Evolutionary conservation across 2,113 vertebrate genomes (phyloP), one percentile per base, ranked within the genome.

Genomic region (Gadus macrocephalus): DNA sequence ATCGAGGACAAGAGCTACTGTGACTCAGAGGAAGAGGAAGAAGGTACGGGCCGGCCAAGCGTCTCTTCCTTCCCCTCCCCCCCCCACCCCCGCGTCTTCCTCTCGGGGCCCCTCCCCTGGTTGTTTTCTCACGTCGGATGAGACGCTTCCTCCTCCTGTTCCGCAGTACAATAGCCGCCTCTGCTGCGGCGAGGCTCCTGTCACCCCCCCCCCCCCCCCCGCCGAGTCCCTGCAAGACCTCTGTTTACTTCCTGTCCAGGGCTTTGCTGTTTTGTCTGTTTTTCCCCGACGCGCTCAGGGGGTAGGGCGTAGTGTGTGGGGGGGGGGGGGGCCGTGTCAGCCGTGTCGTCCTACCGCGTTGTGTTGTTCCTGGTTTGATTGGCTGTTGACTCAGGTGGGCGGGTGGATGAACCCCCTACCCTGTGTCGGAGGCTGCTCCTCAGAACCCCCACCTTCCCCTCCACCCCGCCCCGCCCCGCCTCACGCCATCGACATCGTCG

Each of bases 1-100:
- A 92, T 96, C 78, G 96, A 98, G 91, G 95, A 98, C 85, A 97
- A 97, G 91, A 97, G 95, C 82, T 97, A 96, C 88, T 95, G 95
- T 0, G 95, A 98, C 81, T 95, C 94, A 1, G 96, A 98, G 81
- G 95, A 96, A 80, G 95, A 96, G 76, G 95, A 98, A 88, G 95
- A 98, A 93, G 95, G 95, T 96, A 94, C 87, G 78, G 73, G 73
- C 42, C 2, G 55, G 25, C 85, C 75, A 78, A 86, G 75, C 78
- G 74, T 1, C 25, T 80, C 79, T 85, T 83, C 78, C 80, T 86
- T 85, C 82, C 79, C 17, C 55, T 63, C 69, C 53, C 20, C 38
- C 62, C 53, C 72, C 67, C 20, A 20, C 20, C 70, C 78, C 86
- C 82, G 59, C 75, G 82, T 80, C 72, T 68, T 66, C 70, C 75